Evolutionary conservation across 2,797 vertebrate genomes (phyloP), one percentile per base, ranked within the genome.

Genomic region (Cyclopterus lumpus): DNA sequence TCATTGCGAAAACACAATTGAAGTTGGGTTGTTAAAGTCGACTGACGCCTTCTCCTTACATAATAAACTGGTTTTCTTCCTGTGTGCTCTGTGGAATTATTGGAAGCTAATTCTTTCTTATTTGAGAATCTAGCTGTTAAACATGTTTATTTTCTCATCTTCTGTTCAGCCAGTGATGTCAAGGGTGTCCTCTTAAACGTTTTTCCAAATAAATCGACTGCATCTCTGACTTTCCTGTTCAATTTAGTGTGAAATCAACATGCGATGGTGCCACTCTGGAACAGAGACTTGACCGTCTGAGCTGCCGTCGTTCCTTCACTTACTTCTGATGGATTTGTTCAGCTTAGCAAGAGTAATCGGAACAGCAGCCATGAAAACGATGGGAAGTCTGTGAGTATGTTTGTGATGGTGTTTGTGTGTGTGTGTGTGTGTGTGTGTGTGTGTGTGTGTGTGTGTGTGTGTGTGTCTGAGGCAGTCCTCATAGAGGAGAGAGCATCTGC

Each of bases 281-380:
- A 77, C 73, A 67, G 64, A 73, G 32, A 82, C 65, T 42, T 8
- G 64, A 65, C 55, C 44, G 70, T 60, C 2, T 59, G 36, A 78
- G 73, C 51, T 28, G 2, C 71, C 46, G 32, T 75, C 69, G 26
- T 60, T 73, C 71, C 61, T 44, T 77, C 38, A 44, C 51, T 78
- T 68, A 32, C 77, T 54, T 58, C 49, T 80, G 79, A 86, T 82
- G 86, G 67, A 79, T 85, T 77, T 88, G 82, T 80, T 78, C 63
- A 79, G 83, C 57, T 77, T 67, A 77, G 75, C 68, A 4, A 62
- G 64, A 77, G 77, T 71, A 67, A 79, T 81, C 10, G 12, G 15
- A 82, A 46, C 51, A 24, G 78, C 73, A 42, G 67, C 62, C 53
- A 62, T 32, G 40, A 73, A 68, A 36, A 64, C 49, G 65, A 59